These are phyloP conservation scores for Paedocypris micromegethes DNA, from an alignment of 2,797 vertebrate genomes.

Conservation along the genomic window DNA sequence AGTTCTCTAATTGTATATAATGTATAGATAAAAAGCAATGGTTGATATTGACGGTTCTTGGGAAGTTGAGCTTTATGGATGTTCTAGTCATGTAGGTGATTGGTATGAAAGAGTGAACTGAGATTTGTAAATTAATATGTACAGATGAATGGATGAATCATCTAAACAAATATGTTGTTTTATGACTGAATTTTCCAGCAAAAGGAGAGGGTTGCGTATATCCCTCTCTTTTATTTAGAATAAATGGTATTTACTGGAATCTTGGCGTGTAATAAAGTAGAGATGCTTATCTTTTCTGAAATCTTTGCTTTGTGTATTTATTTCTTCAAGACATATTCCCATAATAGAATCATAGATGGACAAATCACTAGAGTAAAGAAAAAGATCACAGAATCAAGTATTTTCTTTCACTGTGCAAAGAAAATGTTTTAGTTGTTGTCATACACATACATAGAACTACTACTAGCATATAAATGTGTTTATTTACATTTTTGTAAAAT, in stretches of 20 bases:
- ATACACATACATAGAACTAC: no score
- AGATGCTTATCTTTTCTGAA: conserved; percentile 71
- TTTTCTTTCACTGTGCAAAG: no score
- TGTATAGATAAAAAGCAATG: conserved; percentile 57
- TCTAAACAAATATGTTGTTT: conserved; percentile 27
- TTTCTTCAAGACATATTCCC: neutral
- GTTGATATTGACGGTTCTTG: conserved; percentile 44
- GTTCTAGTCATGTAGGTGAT: conserved; percentile 20
- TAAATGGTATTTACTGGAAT: conserved; percentile 77
- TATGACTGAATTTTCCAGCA: conserved; percentile 30
- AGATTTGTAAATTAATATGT: conserved; percentile 27
- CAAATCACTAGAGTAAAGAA: no score
- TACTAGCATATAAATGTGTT: no score
- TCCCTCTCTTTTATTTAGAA: conserved; percentile 51
- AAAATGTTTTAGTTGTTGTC: no score
- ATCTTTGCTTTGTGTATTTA: conserved; percentile 11
- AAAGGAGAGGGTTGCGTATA: conserved; percentile 26
- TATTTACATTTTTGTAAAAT: no score
- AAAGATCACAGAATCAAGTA: no score
- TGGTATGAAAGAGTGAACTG: conserved; percentile 30
- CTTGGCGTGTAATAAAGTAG: conserved; percentile 86
- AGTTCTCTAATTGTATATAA: conserved; percentile 81
- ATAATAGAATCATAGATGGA: neutral
- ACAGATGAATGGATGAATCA: conserved; percentile 21
- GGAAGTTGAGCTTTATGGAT: conserved; percentile 23